Evolutionary conservation across 2,113 vertebrate species (phyloP), one percentile per base, ranked within the genome.

Genomic region (Rhagologus leucostigma): DNA sequence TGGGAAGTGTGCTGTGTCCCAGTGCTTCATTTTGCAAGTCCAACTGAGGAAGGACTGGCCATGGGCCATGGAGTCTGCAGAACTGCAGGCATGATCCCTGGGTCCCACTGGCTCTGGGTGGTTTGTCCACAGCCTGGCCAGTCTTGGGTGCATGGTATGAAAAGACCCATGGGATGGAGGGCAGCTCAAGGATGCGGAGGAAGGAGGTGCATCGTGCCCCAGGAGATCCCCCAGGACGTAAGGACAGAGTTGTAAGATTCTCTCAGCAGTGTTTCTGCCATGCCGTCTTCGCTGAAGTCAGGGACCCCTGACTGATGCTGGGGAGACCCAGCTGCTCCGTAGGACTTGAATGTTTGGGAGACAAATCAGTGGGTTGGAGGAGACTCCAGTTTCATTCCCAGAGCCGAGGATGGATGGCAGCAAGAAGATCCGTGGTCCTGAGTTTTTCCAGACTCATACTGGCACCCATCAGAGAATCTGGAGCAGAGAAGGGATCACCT

Each of bases 221-320:
- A 52, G 32, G 41, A 76, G 11, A 41, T 52, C 2, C 7, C 23
- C 4, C 33, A 52, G 56, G 22, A 60, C 74, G 37, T n/a, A 44
- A 75, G 4, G 14, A 64, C 30, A 76, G 62, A 55, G 44, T 11
- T 85, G 44, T 16, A 68, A 62, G 52, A 63, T 59, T 49, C 33
- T 11, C 33, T n/a, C 67, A 35, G 71, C 24, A 35, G 19, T 3
- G 0, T 53, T 79, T 64, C 57, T 86, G 52, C 41, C 0, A 0
- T 69, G 63, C 35, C 13, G 2, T 27, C 11, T 56, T 79, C 0
- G 0, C 55, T 88, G 68, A 83, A 86, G 32, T 80, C 32, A n/a
- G 29, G 22, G 46, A 57, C 11, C 11, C 16, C 19, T 65, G 59
- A 11, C 4, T 26, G 46, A 26, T 35, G n/a, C 37, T 7, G 12